Percentiles rank a stretch among this genome's conserved stretches.
phyloP scores from a whole-genome alignment of 2,797 vertebrate genomes.

The Eulemur coronatus region DNA sequence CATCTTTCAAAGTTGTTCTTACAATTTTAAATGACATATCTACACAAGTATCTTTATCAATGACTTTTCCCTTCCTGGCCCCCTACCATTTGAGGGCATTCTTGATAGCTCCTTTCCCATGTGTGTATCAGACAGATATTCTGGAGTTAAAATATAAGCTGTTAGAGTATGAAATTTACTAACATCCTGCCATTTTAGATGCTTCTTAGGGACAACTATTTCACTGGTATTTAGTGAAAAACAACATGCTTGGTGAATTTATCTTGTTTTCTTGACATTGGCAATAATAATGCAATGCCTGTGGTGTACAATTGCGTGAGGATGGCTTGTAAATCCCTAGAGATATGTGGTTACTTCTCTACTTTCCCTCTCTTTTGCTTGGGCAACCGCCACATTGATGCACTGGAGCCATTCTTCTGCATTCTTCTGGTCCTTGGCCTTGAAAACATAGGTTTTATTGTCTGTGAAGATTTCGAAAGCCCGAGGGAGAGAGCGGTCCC shows the following conservation, averaged over 20 bases:
- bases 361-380: constrained; percentile 92
- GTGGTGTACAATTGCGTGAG: accelerated
- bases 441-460: constrained; percentile 93
- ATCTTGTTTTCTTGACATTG: not conserved
- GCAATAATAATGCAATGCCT: not conserved
- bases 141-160: not conserved
- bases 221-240: not conserved
- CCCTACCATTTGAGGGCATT: not conserved
- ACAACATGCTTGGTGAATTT: not conserved
- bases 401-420: constrained; percentile 97
- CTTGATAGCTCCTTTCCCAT: not conserved
- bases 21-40: not conserved
- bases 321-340: constrained; percentile 73
- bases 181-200: not conserved
- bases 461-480: constrained; percentile 98
- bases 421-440: constrained; percentile 93
- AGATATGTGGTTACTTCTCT: constrained; percentile 95
- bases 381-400: constrained; percentile 94
- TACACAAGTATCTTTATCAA: not conserved
- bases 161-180: not conserved
- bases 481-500: constrained; percentile 92
- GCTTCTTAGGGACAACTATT: not conserved
- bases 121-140: not conserved
- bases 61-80: not conserved
- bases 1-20: not conserved